phyloP scores from a whole-genome alignment of 2,888 invertebrate genomes.

The Eledona agricola region DNA sequence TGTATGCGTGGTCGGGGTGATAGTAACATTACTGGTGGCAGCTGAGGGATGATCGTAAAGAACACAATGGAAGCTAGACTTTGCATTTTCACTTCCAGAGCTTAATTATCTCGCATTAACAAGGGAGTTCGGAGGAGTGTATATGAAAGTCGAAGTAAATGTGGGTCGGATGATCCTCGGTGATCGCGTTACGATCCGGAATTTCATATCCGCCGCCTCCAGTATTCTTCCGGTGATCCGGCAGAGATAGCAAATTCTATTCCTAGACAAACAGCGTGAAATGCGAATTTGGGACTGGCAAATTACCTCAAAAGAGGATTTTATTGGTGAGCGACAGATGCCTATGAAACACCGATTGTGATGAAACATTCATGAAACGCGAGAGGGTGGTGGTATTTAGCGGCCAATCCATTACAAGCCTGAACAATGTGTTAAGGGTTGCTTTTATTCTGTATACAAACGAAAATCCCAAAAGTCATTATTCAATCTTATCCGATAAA shows the following conservation, averaged over 20 bases:
- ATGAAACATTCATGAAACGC: slow-evolving; percentile 29
- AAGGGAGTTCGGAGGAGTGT: too few relatives aligned
- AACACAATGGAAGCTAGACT: slow-evolving; percentile 23
- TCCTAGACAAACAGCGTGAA: slow-evolving; percentile 25
- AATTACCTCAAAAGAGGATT: slow-evolving; percentile 20
- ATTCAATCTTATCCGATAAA: slow-evolving; percentile 30
- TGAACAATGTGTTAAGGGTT: slow-evolving; percentile 21
- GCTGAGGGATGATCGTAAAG: slow-evolving; percentile 33
- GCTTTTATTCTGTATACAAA: slow-evolving; percentile 31
- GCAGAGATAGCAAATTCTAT: slow-evolving; percentile 13
- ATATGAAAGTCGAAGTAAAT: too few relatives aligned
- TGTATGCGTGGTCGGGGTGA: slow-evolving; percentile 35
- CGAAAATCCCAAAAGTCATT: slow-evolving; percentile 19
- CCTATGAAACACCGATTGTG: slow-evolving; percentile 15
- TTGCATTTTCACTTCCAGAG: slow-evolving; percentile 15
- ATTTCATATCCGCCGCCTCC: slow-evolving; percentile 39
- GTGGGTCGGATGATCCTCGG: slow-evolving; percentile 24
- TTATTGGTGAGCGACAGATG: slow-evolving; percentile 23
- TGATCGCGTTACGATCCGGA: slow-evolving; percentile 38
- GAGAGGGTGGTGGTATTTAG: slow-evolving; percentile 23
- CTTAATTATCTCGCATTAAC: slow-evolving; percentile 25
- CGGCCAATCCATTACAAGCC: slow-evolving; percentile 29
- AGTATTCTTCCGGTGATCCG: slow-evolving; percentile 33
- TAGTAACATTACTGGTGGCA: slow-evolving; percentile 36
- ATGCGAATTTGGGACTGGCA: slow-evolving; percentile 22